A percentile compares a stretch with the other conserved stretches of the same genome.
phyloP scores from a whole-genome alignment of 92 coral and sea anemone genomes.

The Micromussa lordhowensis region DNA sequence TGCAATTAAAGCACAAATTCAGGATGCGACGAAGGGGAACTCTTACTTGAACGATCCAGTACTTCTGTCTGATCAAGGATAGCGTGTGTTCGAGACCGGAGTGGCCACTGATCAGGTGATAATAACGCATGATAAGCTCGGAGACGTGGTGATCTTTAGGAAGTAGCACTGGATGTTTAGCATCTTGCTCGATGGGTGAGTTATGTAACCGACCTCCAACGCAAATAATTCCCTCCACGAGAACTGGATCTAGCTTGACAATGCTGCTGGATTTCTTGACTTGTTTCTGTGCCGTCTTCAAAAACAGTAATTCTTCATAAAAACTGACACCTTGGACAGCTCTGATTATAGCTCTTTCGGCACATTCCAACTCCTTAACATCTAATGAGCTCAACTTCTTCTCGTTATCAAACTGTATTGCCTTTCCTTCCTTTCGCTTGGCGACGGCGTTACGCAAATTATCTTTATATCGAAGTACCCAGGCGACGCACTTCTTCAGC shows the following conservation, averaged over 20 bases:
- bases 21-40: slow-evolving; percentile 36
- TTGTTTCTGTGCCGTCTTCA: not conserved
- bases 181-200: not conserved
- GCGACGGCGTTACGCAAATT: not conserved
- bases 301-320: not conserved
- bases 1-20: slow-evolving; percentile 62
- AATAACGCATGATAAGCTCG: slow-evolving; percentile 41
- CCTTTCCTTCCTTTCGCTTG: not conserved
- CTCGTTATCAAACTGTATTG: not conserved
- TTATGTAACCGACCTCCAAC: not conserved
- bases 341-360: not conserved
- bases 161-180: slow-evolving; percentile 15
- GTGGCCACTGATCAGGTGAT: slow-evolving; percentile 61
- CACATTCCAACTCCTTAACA: not conserved
- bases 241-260: slow-evolving; percentile 6
- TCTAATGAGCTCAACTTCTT: not conserved
- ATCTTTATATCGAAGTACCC: slow-evolving; percentile 1
- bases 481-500: slow-evolving; percentile 9
- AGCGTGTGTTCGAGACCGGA: slow-evolving; percentile 64
- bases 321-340: not conserved
- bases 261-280: slow-evolving; percentile 10
- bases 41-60: slow-evolving; percentile 61
- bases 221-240: not conserved
- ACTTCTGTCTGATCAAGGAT: slow-evolving; percentile 51
- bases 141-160: slow-evolving; percentile 41